A percentile compares a stretch with the other conserved stretches of the same genome.
These are phyloP conservation scores for Myotis findleyi DNA, from an alignment of 2,797 vertebrate genomes.

Conservation along the genomic window DNA sequence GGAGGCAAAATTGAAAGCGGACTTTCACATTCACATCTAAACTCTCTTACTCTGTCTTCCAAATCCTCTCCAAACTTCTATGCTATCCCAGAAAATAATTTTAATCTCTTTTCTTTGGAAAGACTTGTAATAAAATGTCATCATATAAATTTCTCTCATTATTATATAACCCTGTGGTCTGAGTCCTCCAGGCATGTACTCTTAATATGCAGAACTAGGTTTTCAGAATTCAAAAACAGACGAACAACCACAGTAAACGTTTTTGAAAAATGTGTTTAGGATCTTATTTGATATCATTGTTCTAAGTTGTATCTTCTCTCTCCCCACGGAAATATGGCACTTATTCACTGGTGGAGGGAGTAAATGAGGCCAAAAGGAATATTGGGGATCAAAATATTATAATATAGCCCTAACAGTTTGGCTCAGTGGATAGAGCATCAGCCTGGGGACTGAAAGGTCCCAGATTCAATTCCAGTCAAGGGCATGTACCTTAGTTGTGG, in stretches of 20 bases:
- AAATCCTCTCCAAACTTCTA: background rate
- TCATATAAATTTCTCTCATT: background rate
- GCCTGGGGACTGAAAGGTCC: no score
- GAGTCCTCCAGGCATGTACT: background rate
- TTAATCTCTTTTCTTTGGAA: background rate
- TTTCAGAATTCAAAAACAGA: background rate
- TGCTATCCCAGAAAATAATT: background rate
- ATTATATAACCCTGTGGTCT: background rate
- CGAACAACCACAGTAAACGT: background rate
- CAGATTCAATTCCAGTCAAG: no score
- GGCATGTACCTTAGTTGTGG: no score
- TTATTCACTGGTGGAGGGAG: background rate
- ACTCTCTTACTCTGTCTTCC: background rate
- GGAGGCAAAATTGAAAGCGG: background rate
- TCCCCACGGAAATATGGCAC: background rate
- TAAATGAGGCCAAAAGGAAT: background rate
- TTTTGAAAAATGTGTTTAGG: background rate
- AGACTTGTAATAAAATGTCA: background rate
- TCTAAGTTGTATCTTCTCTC: background rate
- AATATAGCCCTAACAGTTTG: no score
- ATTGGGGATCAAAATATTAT: background rate
- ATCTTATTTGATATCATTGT: background rate
- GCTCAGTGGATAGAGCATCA: no score
- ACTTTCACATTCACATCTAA: background rate
- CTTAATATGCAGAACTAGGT: background rate